Percentiles rank a stretch among this genome's conserved stretches.
Conservation (phyloP, 2,888 invertebrate species). For the Seira musarum region DNA sequence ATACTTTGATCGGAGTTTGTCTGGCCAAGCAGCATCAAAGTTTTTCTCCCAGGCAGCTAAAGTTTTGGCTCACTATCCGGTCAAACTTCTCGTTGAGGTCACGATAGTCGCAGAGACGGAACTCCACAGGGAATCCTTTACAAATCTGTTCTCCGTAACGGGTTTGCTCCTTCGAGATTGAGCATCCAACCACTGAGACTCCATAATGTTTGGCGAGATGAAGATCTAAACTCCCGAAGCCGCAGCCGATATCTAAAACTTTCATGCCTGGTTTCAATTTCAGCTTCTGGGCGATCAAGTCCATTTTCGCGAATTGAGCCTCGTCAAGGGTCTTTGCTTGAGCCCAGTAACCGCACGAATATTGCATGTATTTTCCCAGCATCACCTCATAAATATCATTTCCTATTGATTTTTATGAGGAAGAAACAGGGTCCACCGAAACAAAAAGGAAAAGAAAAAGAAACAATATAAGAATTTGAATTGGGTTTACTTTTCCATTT, state of each 20-base stretch:
- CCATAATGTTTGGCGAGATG: constrained; percentile 61
- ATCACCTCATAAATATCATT: constrained; percentile 62
- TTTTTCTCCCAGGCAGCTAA: constrained; percentile 61
- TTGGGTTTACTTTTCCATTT: neutral
- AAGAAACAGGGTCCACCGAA: constrained; percentile 18
- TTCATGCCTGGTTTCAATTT: constrained; percentile 60
- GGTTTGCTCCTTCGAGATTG: constrained; percentile 59
- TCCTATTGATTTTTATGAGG: constrained; percentile 41
- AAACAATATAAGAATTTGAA: constrained; percentile 18
- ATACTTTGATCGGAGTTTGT: constrained; percentile 53
- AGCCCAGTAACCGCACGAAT: constrained; percentile 67
- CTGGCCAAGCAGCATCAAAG: constrained; percentile 64
- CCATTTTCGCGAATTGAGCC: constrained; percentile 59
- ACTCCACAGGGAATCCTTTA: constrained; percentile 50
- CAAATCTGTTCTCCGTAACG: constrained; percentile 45
- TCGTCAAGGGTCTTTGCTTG: constrained; percentile 58
- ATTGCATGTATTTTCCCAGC: constrained; percentile 64
- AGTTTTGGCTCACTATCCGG: constrained; percentile 60
- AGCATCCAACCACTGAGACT: constrained; percentile 58
- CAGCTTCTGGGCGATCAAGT: constrained; percentile 53
- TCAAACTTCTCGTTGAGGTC: constrained; percentile 62
- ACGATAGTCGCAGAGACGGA: constrained; percentile 57
- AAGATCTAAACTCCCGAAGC: constrained; percentile 60
- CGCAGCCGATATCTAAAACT: constrained; percentile 53
- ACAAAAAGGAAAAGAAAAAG: constrained; percentile 28